A percentile compares a stretch with the other conserved stretches of the same genome.
Evolutionary conservation across 2,888 invertebrate genomes (phyloP).

Genomic region (Nudaria mundana): DNA sequence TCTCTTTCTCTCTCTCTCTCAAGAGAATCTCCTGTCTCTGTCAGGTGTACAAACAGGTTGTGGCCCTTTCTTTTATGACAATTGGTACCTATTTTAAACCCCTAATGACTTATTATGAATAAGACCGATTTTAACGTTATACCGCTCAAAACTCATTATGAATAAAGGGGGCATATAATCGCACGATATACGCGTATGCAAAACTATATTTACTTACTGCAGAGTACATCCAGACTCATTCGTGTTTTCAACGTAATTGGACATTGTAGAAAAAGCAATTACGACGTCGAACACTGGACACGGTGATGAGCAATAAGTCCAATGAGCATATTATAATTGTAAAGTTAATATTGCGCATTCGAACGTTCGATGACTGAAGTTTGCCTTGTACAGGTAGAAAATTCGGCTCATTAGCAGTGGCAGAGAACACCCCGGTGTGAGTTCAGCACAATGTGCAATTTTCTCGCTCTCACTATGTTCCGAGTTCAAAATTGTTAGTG

Average conservation of each 20-base stretch:
- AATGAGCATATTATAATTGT: slow-evolving; percentile 14
- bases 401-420: slow-evolving; percentile 33
- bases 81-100: too few relatives aligned
- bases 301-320: too few relatives aligned
- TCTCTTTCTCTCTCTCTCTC: too few relatives aligned
- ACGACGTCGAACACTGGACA: neutral
- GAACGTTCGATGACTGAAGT: slow-evolving; percentile 13
- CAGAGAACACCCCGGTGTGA: slow-evolving; percentile 25
- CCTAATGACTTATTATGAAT: too few relatives aligned
- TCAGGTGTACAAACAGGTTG: too few relatives aligned
- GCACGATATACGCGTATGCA: neutral
- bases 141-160: too few relatives aligned
- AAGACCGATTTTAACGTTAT: too few relatives aligned
- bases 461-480: slow-evolving; percentile 26
- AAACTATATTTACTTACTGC: slow-evolving; percentile 11
- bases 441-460: slow-evolving; percentile 20
- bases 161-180: too few relatives aligned
- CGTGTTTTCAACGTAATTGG: slow-evolving; percentile 27
- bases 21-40: too few relatives aligned
- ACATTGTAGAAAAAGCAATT: slow-evolving; percentile 13
- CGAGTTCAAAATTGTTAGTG: slow-evolving; percentile 11
- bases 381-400: slow-evolving; percentile 10
- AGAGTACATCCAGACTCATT: slow-evolving; percentile 18
- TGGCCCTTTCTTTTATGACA: too few relatives aligned
- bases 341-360: slow-evolving; percentile 25